Conservation (phyloP, 2,888 invertebrate species). For the Koerneria pararmatus region DNA sequence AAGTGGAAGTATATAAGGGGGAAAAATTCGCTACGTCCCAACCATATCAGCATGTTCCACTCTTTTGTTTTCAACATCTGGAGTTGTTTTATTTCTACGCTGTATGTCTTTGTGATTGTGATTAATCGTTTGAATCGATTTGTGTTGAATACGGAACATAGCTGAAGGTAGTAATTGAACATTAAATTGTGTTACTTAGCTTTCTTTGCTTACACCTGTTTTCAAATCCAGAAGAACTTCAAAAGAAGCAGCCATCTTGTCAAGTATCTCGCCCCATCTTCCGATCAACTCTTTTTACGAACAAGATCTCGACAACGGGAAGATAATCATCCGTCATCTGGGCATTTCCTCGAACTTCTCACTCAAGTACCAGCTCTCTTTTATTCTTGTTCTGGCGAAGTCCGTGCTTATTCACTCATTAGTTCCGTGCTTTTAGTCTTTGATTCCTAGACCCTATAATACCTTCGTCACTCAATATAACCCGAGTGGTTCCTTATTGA, state of each 20-base stretch:
- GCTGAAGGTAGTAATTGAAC: no score
- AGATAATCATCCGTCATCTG: constrained; percentile 40
- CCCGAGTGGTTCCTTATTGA: constrained; percentile 19
- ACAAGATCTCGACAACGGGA: constrained; percentile 20
- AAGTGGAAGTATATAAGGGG: background rate
- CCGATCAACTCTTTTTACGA: constrained; percentile 37
- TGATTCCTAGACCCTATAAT: background rate
- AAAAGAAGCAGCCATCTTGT: constrained; percentile 40
- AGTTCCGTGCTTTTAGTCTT: no score
- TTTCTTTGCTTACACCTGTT: background rate
- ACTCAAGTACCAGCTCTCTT: no score
- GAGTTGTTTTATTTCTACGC: no score
- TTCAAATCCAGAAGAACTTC: constrained; percentile 8
- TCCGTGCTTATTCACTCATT: no score
- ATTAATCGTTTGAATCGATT: no score
- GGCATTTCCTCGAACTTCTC: constrained; percentile 21
- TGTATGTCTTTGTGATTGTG: no score
- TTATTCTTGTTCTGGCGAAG: no score
- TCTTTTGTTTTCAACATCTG: no score
- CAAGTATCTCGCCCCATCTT: constrained; percentile 40
- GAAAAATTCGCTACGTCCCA: background rate
- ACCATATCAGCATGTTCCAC: no score
- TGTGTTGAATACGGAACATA: no score
- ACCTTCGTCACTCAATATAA: constrained; percentile 1
- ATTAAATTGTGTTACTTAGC: background rate